A percentile compares a stretch with the other conserved stretches of the same genome.
Evolutionary conservation across 2,888 invertebrate genomes (phyloP).

Genomic region (Blastobasis adustella): DNA sequence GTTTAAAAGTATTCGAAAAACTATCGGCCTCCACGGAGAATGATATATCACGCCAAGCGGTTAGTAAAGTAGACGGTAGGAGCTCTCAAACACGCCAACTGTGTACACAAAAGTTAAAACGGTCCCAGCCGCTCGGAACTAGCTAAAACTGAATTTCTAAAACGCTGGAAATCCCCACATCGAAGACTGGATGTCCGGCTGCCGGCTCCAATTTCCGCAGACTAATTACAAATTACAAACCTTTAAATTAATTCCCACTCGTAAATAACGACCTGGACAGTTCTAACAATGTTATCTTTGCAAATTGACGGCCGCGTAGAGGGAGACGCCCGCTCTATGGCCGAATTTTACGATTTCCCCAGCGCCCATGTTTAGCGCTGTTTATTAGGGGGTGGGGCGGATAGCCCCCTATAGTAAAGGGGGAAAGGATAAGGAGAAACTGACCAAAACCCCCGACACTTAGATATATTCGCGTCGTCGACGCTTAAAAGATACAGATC

Average conservation of each 20-base stretch:
- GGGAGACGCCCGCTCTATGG: conserved; percentile 38
- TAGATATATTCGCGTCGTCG: conserved; percentile 61
- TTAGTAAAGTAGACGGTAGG: no score
- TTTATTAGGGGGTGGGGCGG: conserved; percentile 51
- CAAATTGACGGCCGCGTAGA: conserved; percentile 55
- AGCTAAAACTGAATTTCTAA: no score
- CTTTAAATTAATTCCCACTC: conserved; percentile 48
- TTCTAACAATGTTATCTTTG: conserved; percentile 59
- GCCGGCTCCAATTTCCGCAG: conserved; percentile 25
- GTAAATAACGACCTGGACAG: conserved; percentile 41
- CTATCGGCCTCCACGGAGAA: no score
- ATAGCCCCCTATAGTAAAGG: conserved; percentile 53
- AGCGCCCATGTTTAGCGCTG: conserved; percentile 59
- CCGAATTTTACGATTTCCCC: conserved; percentile 66
- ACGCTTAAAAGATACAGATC: conserved; percentile 53
- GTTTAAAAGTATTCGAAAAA: background rate
- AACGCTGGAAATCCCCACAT: conserved; percentile 6
- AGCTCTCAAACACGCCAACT: no score
- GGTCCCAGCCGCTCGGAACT: no score
- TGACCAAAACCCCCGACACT: conserved; percentile 58
- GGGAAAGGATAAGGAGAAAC: conserved; percentile 60
- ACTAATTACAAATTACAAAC: conserved; percentile 43
- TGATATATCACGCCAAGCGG: no score
- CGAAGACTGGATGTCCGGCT: conserved; percentile 11
- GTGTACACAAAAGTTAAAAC: no score